Base-by-base conservation (phyloP, 2,888 invertebrate species). In the Drosophila nr. perissopoda region DNA sequence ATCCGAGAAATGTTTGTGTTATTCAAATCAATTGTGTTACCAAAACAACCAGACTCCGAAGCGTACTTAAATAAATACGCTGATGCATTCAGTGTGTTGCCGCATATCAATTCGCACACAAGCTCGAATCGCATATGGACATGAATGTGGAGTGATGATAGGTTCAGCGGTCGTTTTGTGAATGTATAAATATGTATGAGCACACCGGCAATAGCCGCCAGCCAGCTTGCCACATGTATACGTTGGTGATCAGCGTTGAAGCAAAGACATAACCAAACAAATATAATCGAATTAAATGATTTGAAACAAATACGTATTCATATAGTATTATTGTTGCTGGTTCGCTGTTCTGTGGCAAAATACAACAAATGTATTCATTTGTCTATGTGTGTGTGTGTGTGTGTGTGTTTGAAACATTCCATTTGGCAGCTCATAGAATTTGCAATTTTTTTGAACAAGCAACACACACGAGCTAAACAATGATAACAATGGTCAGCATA, bases 21-120 rank as follows among this genome's bases (percentile, higher is more conserved):
- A 74, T 88, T 79, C 65, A 76, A 82, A 88, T 85, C 88, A 85
- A 83, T 83, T 88, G 74, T 79, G 82, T 79, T 79, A 72, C 71
- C 64, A 84, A 86, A 62, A 73, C 65, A 66, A 70, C 61, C 64
- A 49, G 58, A 67, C 62, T 60, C 25, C 42, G 34, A 27, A 36
- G 49, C 62, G 48, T 76, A 70, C 83, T 63, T 64, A 81, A 87
- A 74, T 71, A 70, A 87, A 76, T 81, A 86, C 70, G 64, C 40
- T 53, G 33, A 46, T 52, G 61, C 33, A 36, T 53, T 53, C 33
- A 36, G 49, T 49, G 49, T 70, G 61, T 67, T 67, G 65, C 63
- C 71, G 59, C 73, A 70, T 66, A 79, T 53, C 57, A 63, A 86
- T 62, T 68, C 52, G 68, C 69, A 73, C 67, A 67, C 51, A 73